Evolutionary conservation across 2,888 invertebrate species (phyloP).

Genomic region (Autographa gamma): DNA sequence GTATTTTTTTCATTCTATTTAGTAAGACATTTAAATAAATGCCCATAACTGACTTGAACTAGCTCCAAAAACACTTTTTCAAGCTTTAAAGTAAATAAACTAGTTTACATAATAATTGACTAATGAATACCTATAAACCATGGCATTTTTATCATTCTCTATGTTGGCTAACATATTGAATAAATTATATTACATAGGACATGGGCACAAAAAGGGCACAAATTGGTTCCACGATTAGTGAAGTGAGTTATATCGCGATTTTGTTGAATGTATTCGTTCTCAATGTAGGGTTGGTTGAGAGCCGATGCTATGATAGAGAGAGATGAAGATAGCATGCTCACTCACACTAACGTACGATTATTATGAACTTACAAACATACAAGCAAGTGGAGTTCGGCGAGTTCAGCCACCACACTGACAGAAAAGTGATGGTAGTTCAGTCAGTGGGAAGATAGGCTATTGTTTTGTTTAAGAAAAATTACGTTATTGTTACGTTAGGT

Average conservation of each 20-base stretch:
- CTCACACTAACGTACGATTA: neutral
- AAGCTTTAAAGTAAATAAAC: too few relatives aligned
- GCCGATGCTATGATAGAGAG: neutral
- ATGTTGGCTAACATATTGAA: too few relatives aligned
- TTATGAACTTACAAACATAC: neutral
- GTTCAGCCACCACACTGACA: constrained; percentile 8
- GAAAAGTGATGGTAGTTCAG: constrained; percentile 35
- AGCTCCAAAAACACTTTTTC: too few relatives aligned
- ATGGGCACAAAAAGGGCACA: neutral
- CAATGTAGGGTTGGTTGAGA: neutral
- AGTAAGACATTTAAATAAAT: too few relatives aligned
- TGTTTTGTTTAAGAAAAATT: constrained; percentile 48
- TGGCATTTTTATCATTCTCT: too few relatives aligned
- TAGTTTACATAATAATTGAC: too few relatives aligned
- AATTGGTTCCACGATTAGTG: neutral
- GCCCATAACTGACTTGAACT: too few relatives aligned
- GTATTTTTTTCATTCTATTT: too few relatives aligned
- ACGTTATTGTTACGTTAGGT: constrained; percentile 32
- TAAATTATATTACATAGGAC: too few relatives aligned
- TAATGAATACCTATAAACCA: too few relatives aligned
- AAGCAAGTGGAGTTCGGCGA: neutral
- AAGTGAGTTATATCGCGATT: neutral
- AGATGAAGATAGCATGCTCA: neutral
- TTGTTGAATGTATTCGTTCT: neutral
- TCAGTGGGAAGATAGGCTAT: constrained; percentile 28